Base-by-base conservation (phyloP, 2,888 invertebrate species). In the Lagria hirta region DNA sequence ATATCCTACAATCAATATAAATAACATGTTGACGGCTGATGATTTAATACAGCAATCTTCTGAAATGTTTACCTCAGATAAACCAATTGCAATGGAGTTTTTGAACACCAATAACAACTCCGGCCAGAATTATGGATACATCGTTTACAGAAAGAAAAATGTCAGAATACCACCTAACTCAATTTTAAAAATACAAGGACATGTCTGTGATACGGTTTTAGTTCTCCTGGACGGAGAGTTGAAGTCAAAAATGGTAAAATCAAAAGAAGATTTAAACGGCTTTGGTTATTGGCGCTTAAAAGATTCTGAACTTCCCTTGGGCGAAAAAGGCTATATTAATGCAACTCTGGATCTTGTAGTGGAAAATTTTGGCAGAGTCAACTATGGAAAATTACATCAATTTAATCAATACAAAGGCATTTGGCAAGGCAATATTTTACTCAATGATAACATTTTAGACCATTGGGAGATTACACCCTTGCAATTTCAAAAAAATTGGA, bases 331-430 rank as follows among this genome's bases (percentile, higher is more conserved):
- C 8, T 46, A 52, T 11, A 48, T 58, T 10, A 55, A 58, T 2
- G 64, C 65, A 2, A 66, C 62, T 30, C 45, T 77, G 17, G 70
- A 72, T 32, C 48, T 77, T 4, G 55, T 81, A 1, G 73, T 75
- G 1, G 93, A 94, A 71, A 91, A 87, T 66, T 87, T 86, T 73
- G 94, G 94, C 3, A 77, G 91, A 32, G 79, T 86, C 20, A 90
- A 89, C 66, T 68, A 59, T 33, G 69, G 69, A 4, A 54, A 57
- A 46, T 33, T 68, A 5, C 22, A 57, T 7, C 64, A 79, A 23
- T 76, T 79, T 35, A 55, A 58, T 11, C 68, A 71, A 43, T 54
- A 48, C 54, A 73, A 61, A 54, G 73, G 73, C 1, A 42, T 72
- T 3, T 66, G 68, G 64, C 68, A 74, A 49, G 76, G 75, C 1